Conservation (phyloP, 2,797 vertebrate genomes). For the Gallinago nigripennis region DNA sequence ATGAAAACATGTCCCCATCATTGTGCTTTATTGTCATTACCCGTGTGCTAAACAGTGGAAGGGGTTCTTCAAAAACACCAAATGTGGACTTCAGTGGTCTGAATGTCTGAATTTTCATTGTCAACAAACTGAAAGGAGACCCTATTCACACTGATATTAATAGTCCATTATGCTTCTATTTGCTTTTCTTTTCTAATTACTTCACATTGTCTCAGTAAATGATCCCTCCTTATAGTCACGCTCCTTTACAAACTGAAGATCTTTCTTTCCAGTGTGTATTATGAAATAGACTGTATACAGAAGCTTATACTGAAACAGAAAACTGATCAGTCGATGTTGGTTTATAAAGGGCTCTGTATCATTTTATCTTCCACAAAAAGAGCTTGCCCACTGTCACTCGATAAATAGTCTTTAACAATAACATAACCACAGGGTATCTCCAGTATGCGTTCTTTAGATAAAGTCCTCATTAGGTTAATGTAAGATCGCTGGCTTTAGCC, state of each 20-base stretch:
- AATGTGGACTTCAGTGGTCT: not conserved
- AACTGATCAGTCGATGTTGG: not conserved
- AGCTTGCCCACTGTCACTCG: not conserved
- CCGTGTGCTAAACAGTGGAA: not conserved
- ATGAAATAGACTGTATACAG: not conserved
- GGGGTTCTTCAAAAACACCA: not conserved
- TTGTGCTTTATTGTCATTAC: not conserved
- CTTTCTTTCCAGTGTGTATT: not conserved
- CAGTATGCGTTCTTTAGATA: not conserved
- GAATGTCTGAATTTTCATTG: not conserved
- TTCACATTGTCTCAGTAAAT: not conserved
- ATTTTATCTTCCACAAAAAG: not conserved
- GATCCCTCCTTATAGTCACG: fast-evolving
- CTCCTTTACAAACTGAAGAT: not conserved
- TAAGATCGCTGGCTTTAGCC: conserved; percentile 51
- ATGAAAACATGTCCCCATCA: not conserved
- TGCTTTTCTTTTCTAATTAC: not conserved
- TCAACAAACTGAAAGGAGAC: not conserved
- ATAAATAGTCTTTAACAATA: conserved; percentile 24
- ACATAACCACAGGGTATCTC: not conserved
- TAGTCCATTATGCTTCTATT: not conserved
- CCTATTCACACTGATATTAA: not conserved
- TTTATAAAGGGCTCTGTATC: not conserved
- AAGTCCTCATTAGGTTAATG: conserved; percentile 55
- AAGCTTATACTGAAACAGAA: not conserved